Base-by-base conservation (phyloP, 2,797 vertebrate genomes). In the Manis pentadactyla region DNA sequence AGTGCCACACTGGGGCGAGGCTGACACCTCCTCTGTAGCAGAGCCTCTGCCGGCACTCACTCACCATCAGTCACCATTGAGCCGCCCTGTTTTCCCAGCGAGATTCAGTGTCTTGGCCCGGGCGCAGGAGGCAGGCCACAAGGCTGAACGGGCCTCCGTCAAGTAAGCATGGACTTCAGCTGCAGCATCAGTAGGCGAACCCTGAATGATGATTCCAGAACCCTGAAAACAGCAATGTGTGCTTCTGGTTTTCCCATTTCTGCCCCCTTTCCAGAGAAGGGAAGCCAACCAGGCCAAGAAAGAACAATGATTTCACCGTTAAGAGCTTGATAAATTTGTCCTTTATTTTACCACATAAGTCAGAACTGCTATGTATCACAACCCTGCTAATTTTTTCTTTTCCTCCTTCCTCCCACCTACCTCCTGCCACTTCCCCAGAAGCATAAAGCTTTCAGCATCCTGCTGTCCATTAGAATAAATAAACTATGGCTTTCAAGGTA, bases 401-500 rank as follows among this genome's bases (percentile, higher is more conserved):
- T 83, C 92, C 85, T 97, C 66, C 96, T 98, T 97, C 98, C 97
- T 97, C 93, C 97, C 94, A 90, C 92, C 87, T 68, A 92, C 95
- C 95, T 98, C 97, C 96, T 96, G 92, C 96, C 96, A 95, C 94
- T 97, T 97, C 66, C 97, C 73, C 87, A 77, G 91, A 94, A 94
- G 84, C 95, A 95, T 75, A 94, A 97, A 95, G 84, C 93, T 98
- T 96, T 96, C 90, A 97, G 88, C 64, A 97, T 97, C 96, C 94
- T 96, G 92, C 81, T 97, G 92, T 97, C 98, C 98, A 97, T 98
- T 98, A 98, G 87, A 96, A 94, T 98, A 97, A 97, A 98, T 97
- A 98, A 97, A 86, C 94, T 68, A 90, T 93, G 37, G 96, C 97
- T 97, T 97, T 97, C 93, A 97, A 83, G 92, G 57, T 93, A 98